Evolutionary conservation across 2,113 vertebrate species (phyloP).

Genomic region (Odocoileus hemionus): DNA sequence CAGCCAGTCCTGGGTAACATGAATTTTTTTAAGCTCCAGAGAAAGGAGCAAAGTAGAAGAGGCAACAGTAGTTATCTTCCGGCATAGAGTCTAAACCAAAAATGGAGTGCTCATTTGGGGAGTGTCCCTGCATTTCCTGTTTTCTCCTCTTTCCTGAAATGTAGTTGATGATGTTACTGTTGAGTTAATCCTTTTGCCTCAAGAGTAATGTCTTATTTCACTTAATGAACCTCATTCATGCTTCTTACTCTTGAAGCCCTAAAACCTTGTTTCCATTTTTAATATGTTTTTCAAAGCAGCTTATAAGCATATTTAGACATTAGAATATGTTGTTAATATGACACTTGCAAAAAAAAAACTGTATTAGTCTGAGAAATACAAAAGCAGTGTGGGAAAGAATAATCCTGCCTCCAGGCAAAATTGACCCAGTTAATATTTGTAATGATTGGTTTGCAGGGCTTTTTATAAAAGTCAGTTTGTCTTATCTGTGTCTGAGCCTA

Average conservation of each 20-base stretch:
- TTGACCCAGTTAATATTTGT: conserved; percentile 29
- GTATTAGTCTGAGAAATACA: conserved; percentile 46
- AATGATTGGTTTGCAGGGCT: background rate
- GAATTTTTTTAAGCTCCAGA: background rate
- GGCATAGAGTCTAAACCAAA: background rate
- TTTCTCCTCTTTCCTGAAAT: background rate
- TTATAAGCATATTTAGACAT: conserved; percentile 50
- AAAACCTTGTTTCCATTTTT: conserved; percentile 6
- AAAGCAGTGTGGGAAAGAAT: conserved; percentile 1
- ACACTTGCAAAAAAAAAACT: background rate
- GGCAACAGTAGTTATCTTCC: background rate
- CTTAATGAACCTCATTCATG: background rate
- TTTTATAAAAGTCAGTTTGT: conserved; percentile 47
- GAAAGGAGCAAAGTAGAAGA: background rate
- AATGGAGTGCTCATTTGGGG: background rate
- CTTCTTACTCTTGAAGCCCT: background rate
- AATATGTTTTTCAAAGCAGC: conserved; percentile 30
- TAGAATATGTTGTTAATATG: conserved; percentile 36
- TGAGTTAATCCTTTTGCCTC: background rate
- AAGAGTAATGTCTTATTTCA: background rate
- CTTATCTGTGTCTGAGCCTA: conserved; percentile 4
- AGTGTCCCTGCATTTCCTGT: background rate
- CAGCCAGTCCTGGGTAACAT: background rate
- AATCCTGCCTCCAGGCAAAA: conserved; percentile 56
- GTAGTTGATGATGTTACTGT: background rate